A percentile compares a stretch with the other conserved stretches of the same genome.
phyloP scores from a whole-genome alignment of 2,888 invertebrate species.

The Hyposoter didymator region DNA sequence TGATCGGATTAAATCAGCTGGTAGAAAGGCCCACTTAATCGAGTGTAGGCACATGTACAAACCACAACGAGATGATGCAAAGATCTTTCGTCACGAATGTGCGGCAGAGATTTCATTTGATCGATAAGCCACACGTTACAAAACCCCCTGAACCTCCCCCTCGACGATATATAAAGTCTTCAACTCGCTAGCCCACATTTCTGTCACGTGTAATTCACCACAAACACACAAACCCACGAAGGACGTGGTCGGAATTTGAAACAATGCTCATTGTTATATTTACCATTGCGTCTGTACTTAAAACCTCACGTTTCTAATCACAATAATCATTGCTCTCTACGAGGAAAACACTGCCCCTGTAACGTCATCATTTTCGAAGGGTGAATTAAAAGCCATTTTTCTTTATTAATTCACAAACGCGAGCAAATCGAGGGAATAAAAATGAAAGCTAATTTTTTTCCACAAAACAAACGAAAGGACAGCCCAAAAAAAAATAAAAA shows the following conservation, averaged over 20 bases:
- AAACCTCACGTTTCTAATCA: slow-evolving; percentile 5
- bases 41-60: not conserved
- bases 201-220: slow-evolving; percentile 2
- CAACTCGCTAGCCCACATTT: slow-evolving; percentile 16
- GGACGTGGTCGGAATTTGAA: slow-evolving; percentile 13
- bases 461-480: not conserved
- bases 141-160: slow-evolving; percentile 18
- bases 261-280: not conserved
- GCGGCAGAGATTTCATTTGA: slow-evolving; percentile 40
- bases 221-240: slow-evolving; percentile 40
- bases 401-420: not conserved
- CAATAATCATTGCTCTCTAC: slow-evolving; percentile 10
- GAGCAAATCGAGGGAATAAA: slow-evolving; percentile 2
- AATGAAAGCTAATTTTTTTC: not conserved
- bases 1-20: not conserved
- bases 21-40: slow-evolving; percentile 9
- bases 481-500: not conserved
- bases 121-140: slow-evolving; percentile 51
- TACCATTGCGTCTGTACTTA: not conserved
- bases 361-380: not conserved
- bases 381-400: not conserved
- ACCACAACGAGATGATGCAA: slow-evolving; percentile 36
- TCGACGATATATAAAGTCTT: slow-evolving; percentile 34
- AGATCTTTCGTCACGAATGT: slow-evolving; percentile 51
- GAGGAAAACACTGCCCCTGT: not conserved